A percentile compares a stretch with the other conserved stretches of the same genome.
Conservation (phyloP, 1,140 invertebrate genomes). For the Druon quercuslanigerum region DNA sequence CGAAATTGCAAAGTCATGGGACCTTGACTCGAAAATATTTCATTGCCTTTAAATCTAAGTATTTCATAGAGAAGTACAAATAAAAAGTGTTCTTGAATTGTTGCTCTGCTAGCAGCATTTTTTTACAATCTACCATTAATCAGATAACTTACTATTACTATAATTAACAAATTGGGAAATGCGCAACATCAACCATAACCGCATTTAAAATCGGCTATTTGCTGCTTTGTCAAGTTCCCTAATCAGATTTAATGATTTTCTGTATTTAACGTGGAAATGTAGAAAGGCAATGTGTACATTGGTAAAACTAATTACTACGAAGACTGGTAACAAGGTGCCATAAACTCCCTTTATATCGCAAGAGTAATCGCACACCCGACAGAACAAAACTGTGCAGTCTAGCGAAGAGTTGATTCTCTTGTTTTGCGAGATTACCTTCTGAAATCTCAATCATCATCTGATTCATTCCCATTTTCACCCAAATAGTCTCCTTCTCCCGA, state of each 20-base stretch:
- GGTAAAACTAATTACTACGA: slow-evolving; percentile 1
- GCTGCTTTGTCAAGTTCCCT: neutral
- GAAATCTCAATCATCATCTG: slow-evolving; percentile 35
- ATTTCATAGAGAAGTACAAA: neutral
- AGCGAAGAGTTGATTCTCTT: slow-evolving; percentile 42
- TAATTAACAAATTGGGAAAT: no score
- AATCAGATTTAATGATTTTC: neutral
- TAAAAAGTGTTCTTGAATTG: no score
- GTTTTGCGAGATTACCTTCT: slow-evolving; percentile 45
- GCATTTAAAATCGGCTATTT: neutral
- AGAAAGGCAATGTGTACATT: neutral
- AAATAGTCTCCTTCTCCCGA: slow-evolving; percentile 7
- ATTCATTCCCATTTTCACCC: neutral
- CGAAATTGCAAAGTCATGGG: neutral
- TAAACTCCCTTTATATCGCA: slow-evolving; percentile 40
- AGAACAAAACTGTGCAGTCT: slow-evolving; percentile 4
- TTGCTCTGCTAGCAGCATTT: no score
- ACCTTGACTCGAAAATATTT: slow-evolving; percentile 23
- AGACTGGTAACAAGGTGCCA: slow-evolving; percentile 38
- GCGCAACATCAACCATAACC: no score
- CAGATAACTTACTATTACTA: no score
- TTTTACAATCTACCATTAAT: no score
- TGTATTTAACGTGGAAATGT: neutral
- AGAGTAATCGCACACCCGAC: neutral
- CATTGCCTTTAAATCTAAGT: neutral